Conservation (phyloP, 2,888 invertebrate genomes). For the Chaitophorus viminalis region DNA sequence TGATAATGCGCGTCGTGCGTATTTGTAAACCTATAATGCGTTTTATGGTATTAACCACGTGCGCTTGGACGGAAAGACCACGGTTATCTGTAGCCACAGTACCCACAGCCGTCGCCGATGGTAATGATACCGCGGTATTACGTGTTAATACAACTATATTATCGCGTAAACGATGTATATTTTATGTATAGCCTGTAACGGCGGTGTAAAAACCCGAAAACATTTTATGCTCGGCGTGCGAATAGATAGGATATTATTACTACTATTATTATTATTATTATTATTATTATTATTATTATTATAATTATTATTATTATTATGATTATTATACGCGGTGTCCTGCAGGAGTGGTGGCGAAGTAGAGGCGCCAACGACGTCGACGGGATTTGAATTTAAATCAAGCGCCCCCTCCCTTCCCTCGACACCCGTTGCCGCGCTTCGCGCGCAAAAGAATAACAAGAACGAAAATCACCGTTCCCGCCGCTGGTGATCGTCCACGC, state of each 20-base stretch:
- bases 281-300: neutral
- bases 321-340: neutral
- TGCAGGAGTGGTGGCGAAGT: neutral
- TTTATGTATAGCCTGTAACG: neutral
- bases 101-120: too few species aligned
- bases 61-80: too few species aligned
- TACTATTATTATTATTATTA: neutral
- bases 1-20: too few species aligned
- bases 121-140: too few species aligned
- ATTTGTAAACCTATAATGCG: too few species aligned
- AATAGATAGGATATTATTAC: neutral
- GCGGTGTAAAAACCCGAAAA: neutral
- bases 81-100: too few species aligned
- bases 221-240: neutral
- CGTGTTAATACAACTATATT: too few species aligned
- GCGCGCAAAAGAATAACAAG: conserved; percentile 46
- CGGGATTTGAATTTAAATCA: conserved; percentile 60
- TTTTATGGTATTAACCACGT: too few species aligned
- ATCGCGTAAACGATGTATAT: too few species aligned
- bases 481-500: neutral
- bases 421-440: too few species aligned
- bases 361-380: conserved; percentile 34
- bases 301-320: neutral
- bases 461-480: conserved; percentile 29
- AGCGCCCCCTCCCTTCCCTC: too few species aligned